phyloP scores from a whole-genome alignment of 2,113 vertebrate species.

The Ciconia boyciana region DNA sequence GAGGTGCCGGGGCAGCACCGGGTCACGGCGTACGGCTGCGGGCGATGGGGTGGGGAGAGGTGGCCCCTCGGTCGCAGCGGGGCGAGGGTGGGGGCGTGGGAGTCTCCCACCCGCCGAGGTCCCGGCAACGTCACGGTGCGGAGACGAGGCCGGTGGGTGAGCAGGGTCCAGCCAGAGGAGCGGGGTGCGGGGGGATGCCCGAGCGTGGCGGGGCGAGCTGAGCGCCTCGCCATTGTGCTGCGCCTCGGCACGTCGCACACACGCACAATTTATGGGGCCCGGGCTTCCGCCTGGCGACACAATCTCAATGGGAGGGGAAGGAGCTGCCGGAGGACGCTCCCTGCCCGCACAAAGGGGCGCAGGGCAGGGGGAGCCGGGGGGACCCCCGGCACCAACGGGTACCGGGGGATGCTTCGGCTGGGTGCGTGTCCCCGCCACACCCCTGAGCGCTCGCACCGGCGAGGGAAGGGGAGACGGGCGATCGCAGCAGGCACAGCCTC shows the following conservation, averaged over 20 bases:
- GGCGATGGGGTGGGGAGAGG: background rate
- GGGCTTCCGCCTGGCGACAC: constrained; percentile 55
- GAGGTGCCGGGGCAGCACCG: background rate
- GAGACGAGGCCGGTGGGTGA: background rate
- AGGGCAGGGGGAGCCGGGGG: background rate
- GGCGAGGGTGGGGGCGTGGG: fast-evolving
- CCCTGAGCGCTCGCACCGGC: background rate
- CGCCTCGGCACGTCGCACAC: constrained; percentile 48
- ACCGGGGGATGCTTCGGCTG: background rate
- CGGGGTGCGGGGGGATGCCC: background rate
- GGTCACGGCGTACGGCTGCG: fast-evolving
- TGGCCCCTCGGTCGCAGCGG: fast-evolving
- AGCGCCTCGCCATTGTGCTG: constrained; percentile 47
- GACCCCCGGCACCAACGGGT: fast-evolving
- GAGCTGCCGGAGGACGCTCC: background rate
- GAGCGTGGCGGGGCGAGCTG: background rate
- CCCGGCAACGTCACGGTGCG: fast-evolving
- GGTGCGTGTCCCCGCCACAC: background rate
- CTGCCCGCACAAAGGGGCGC: background rate
- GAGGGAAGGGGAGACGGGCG: background rate
- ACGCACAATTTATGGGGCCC: constrained; percentile 56
- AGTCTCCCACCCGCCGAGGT: background rate
- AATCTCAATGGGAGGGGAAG: constrained; percentile 11
- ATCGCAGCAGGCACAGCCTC: background rate
- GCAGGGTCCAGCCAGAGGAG: fast-evolving